Conservation (phyloP, 53 echinoderm and acorn worm genomes). For the Patiria pectinifera region DNA sequence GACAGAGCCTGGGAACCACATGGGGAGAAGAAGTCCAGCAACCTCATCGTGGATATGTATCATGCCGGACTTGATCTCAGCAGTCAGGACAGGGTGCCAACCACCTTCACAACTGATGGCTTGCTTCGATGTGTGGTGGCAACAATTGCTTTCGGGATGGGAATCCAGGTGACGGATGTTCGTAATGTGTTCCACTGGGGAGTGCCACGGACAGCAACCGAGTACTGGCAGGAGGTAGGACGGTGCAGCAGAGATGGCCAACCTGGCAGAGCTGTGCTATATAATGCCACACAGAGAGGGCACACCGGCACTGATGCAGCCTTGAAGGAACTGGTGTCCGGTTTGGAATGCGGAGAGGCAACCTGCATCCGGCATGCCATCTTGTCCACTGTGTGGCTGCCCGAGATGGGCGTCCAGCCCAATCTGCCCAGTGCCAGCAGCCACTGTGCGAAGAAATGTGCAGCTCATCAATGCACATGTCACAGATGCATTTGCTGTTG, state of each 20-base stretch:
- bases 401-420: neutral
- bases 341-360: no score
- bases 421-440: neutral
- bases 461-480: no score
- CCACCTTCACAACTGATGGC: neutral
- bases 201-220: neutral
- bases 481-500: no score
- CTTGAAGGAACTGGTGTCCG: neutral
- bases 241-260: constrained; percentile 3
- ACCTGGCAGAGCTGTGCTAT: neutral
- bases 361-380: neutral
- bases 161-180: neutral
- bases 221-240: constrained; percentile 20
- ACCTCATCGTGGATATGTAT: no score
- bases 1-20: no score
- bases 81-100: neutral
- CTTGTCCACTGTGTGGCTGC: neutral
- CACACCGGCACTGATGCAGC: neutral
- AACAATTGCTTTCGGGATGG: constrained; percentile 33
- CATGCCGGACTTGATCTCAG: neutral
- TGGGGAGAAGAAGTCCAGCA: no score
- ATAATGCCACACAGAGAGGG: neutral
- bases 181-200: constrained; percentile 10
- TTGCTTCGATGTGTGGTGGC: neutral
- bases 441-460: neutral